A percentile compares a stretch with the other conserved stretches of the same genome.
Conservation (phyloP, 2,888 invertebrate genomes). For the Heliconius ismenius region DNA sequence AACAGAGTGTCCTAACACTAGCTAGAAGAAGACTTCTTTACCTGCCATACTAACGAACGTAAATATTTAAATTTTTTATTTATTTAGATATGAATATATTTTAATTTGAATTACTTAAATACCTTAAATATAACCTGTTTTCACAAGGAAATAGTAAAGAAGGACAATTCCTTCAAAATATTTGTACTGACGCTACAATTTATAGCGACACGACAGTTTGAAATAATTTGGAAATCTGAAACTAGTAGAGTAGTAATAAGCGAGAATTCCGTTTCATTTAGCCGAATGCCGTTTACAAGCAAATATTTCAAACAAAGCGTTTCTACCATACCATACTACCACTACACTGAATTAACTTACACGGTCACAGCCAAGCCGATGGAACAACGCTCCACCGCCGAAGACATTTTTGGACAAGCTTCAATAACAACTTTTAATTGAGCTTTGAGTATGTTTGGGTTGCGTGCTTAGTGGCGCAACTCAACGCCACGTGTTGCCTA, state of each 20-base stretch:
- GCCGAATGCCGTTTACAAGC: constrained; percentile 23
- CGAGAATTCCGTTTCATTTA: constrained; percentile 27
- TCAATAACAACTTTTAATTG: constrained; percentile 2
- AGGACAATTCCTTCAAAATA: not conserved
- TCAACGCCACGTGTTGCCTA: too few relatives aligned
- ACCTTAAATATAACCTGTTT: not conserved
- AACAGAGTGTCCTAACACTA: too few relatives aligned
- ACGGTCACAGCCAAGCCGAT: not conserved
- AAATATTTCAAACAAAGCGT: constrained; percentile 26
- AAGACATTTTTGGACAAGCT: not conserved
- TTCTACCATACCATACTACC: not conserved
- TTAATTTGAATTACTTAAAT: too few relatives aligned
- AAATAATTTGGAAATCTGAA: constrained; percentile 13
- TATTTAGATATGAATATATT: too few relatives aligned
- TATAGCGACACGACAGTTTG: constrained; percentile 13
- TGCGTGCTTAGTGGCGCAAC: too few relatives aligned
- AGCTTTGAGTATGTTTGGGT: not conserved
- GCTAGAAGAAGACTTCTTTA: too few relatives aligned
- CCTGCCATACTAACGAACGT: too few relatives aligned
- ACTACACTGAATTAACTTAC: constrained; percentile 5
- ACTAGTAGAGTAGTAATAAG: constrained; percentile 17
- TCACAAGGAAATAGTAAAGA: not conserved
- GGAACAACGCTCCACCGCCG: too few relatives aligned
- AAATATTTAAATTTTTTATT: too few relatives aligned
- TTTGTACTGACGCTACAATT: not conserved